phyloP scores from a whole-genome alignment of 2,797 vertebrate genomes.

The Rhinoraja longicauda region DNA sequence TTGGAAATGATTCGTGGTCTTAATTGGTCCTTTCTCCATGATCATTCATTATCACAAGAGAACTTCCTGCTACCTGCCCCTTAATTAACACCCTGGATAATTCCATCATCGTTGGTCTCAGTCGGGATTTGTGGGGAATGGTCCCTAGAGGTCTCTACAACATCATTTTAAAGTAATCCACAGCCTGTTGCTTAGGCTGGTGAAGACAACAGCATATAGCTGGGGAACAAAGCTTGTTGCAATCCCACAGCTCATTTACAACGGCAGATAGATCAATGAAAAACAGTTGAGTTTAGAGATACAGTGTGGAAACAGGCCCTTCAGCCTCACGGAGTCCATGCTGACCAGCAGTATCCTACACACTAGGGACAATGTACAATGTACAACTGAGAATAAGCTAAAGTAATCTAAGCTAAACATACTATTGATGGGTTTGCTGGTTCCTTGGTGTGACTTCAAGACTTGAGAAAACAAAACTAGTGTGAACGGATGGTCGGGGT shows the following conservation, averaged over 20 bases:
- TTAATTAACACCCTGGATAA: neutral
- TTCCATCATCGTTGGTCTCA: neutral
- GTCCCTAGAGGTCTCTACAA: neutral
- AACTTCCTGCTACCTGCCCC: neutral
- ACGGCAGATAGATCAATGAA: no score
- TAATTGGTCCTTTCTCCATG: neutral
- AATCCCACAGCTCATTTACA: neutral
- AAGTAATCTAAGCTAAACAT: no score
- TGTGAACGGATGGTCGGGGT: no score
- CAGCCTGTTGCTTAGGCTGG: neutral
- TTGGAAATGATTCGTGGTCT: neutral
- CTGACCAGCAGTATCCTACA: no score
- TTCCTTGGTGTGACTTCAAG: no score
- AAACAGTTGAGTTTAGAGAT: no score
- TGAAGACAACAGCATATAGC: neutral
- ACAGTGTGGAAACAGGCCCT: no score
- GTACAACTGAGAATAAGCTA: no score
- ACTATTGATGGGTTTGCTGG: no score
- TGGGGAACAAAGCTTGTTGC: neutral
- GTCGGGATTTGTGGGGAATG: neutral
- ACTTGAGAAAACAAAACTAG: no score
- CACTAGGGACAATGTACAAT: no score
- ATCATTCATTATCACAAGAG: neutral
- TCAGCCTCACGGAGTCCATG: no score
- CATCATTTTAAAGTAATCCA: neutral